Base-by-base conservation (phyloP, 2,888 invertebrate genomes). In the Lepeophtheirus nordmannii region DNA sequence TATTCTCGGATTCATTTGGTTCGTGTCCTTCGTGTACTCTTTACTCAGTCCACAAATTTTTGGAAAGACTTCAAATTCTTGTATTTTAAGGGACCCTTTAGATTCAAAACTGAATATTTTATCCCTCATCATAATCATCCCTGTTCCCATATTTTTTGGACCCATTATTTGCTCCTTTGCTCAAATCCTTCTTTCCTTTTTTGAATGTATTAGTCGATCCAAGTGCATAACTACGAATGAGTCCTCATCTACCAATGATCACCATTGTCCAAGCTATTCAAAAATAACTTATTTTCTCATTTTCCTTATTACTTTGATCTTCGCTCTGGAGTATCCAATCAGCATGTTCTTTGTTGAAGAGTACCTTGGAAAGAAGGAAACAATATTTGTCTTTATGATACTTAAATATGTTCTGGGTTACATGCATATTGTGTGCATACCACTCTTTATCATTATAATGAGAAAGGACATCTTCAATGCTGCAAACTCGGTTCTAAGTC, bases 1-100 rank as follows among this genome's bases (percentile, higher is more conserved):
- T 30, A 53, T 53, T 22, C 22, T 63, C 7, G 63, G 63, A 17
- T 63, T 63, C 30, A 63, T 63, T 63, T 63, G 63, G 63, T 46
- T 63, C 63, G 38, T 53, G 10, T 63, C 63, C 5, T 30, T 40
- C n/a, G 63, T 63, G 30, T 63, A 63, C 56, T 63, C 63, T 1
- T 12, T 63, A 17, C 56, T 63, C 8, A 46, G 46, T 37, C 46
- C 41, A 1, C 63, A 63, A 17, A 53, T 63, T 20, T 38, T 63
- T n/a, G 20, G 30, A 30, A 63, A 63, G 56, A 46, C 14, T 17
- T 22, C 46, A 10, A 22, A 53, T 37, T 53, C 22, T 12, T 63
- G 63, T 37, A 10, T 53, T n/a, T 37, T 63, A 10, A n/a, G 63
- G 20, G 20, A 22, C 11, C 46, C 41, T 22, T 30, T 63, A 53